Percentiles rank a stretch among this genome's conserved stretches.
Evolutionary conservation across 2,888 invertebrate genomes (phyloP).

Genomic region (Scrobipalpa costella): DNA sequence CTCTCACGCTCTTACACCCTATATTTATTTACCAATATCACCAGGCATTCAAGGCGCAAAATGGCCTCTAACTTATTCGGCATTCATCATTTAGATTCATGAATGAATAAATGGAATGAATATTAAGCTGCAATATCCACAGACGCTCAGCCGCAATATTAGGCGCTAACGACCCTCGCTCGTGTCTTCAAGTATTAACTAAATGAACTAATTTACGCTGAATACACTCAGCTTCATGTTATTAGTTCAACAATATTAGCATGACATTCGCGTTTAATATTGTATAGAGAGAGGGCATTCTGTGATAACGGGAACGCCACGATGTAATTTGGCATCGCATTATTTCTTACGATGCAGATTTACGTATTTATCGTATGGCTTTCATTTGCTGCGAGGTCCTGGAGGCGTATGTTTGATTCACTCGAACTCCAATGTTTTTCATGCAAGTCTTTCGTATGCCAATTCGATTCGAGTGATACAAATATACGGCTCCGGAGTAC

Average conservation of each 20-base stretch:
- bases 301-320: too few species aligned
- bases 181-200: conserved; percentile 16
- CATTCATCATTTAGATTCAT: background rate
- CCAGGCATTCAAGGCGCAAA: background rate
- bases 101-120: background rate
- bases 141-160: background rate
- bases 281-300: background rate
- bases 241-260: background rate
- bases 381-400: too few species aligned
- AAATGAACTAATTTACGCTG: conserved; percentile 15
- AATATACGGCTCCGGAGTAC: too few species aligned
- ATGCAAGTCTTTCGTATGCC: too few species aligned
- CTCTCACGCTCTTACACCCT: too few species aligned
- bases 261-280: background rate
- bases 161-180: background rate
- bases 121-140: background rate
- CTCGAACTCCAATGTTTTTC: too few species aligned
- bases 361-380: too few species aligned
- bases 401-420: too few species aligned
- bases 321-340: too few species aligned
- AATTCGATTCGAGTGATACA: too few species aligned
- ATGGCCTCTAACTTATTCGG: background rate
- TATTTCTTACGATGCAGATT: too few species aligned
- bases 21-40: background rate
- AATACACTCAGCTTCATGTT: background rate